Base-by-base conservation (phyloP, 2,888 invertebrate genomes). In the Coelinius sp. region DNA sequence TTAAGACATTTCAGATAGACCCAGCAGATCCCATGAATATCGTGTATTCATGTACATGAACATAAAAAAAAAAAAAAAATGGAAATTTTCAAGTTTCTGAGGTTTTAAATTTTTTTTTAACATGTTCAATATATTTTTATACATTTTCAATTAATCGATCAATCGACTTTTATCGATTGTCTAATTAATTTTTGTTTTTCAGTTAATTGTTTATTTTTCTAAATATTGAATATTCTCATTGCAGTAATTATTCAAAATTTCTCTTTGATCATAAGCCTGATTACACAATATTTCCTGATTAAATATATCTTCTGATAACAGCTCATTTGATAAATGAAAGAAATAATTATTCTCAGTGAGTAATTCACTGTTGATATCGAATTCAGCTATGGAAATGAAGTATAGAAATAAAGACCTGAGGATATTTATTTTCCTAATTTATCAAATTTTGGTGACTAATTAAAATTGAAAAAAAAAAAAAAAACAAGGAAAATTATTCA, bases 201-300 rank as follows among this genome's bases (percentile, higher is more conserved):
- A 17, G 46, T 31, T 31, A 31, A 8, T 31, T 6, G 4, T 8
- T 31, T 8, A 31, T 4, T 31, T 6, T 31, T 31, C 8, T 31
- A 31, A 6, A 6, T 31, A 31, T 6, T n/a, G 17, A 46, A 46
- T 46, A n/a, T 46, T 49, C 2, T 10, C 20, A 17, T 17, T 17
- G n/a, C n/a, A n/a, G n/a, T n/a, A n/a, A n/a, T n/a, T n/a, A n/a
- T n/a, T n/a, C n/a, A n/a, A n/a, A 25, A 53, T 53, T 53, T 25
- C 53, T 25, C 53, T 53, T 53, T 53, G 53, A 53, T 59, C 27
- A 35, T 59, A 59, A 59, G 31, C n/a, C 14, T 7, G 31, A 31
- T 59, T 7, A 17, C 31, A 27, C 17, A 59, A 59, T 59, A 31
- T 31, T 17, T 14, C 7, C 59, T 59, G 59, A 59, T 59, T 59